A percentile compares a stretch with the other conserved stretches of the same genome.
Conservation (phyloP, 2,888 invertebrate species). For the Oxyscelio sp. region DNA sequence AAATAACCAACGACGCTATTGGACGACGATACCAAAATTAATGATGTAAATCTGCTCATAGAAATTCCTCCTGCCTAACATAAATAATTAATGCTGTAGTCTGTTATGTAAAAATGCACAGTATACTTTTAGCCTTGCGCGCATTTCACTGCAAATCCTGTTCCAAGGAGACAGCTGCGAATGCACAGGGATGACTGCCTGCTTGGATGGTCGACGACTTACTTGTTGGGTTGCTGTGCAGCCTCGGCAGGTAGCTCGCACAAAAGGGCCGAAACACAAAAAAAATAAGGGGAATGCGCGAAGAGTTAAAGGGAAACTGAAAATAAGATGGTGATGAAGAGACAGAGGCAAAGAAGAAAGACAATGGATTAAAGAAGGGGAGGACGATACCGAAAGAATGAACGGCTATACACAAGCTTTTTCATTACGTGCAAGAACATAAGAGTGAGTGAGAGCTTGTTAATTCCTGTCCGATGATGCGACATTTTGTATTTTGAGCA, state of each 20-base stretch:
- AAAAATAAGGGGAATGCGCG: constrained; percentile 66
- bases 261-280: constrained; percentile 74
- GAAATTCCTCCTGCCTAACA: constrained; percentile 26
- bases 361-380: constrained; percentile 61
- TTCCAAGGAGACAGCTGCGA: constrained; percentile 42
- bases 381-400: constrained; percentile 46
- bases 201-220: constrained; percentile 63
- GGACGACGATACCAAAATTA: constrained; percentile 42
- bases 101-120: constrained; percentile 56
- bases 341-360: constrained; percentile 41
- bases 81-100: constrained; percentile 60
- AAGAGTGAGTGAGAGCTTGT: constrained; percentile 51
- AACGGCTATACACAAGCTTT: constrained; percentile 63
- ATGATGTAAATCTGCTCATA: constrained; percentile 51
- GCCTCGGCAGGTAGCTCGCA: constrained; percentile 63
- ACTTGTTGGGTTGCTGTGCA: constrained; percentile 55
- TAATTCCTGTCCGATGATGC: constrained; percentile 51
- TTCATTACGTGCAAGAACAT: constrained; percentile 58
- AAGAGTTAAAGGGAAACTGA: constrained; percentile 62
- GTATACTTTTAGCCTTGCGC: constrained; percentile 50
- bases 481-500: constrained; percentile 37
- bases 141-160: constrained; percentile 63
- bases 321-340: constrained; percentile 65
- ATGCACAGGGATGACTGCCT: constrained; percentile 68
- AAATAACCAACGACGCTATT: background rate